Evolutionary conservation across 2,888 invertebrate genomes (phyloP), one percentile per base, ranked within the genome.

Genomic region (Mesorhabditis spiculigera): DNA sequence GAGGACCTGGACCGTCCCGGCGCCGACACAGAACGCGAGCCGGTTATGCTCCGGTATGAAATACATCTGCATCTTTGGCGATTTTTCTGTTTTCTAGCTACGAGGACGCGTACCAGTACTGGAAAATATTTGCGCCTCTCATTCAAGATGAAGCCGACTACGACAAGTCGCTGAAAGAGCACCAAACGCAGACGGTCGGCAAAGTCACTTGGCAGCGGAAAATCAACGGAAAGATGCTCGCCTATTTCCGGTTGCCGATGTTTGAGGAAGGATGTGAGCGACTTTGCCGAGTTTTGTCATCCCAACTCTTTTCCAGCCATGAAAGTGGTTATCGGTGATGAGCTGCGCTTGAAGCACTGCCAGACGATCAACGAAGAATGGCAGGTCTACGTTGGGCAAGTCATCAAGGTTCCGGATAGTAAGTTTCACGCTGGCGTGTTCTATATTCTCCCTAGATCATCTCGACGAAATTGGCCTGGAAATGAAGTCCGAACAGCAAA

Each of bases 301-400:
- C 70, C 70, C 16, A 10, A 65, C 13, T 5, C n/a, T 13, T 44
- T 67, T 81, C 73, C 83, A 89, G 97, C 96, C 85, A 95, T 97
- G 94, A 94, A 95, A 86, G 88, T 98, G 68, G 97, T 98, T 96
- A 96, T 96, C 86, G 98, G 98, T 5, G 98, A 98, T 89, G 98
- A 98, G 86, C 87, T 98, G 69, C 90, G 94, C 81, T 89, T 98
- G 78, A 82, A 80, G 45, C 91, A 95, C 83, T 95, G 86, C 73
- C 79, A 79, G 58, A 81, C 82, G 3, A 73, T 81, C n/a, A 78
- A 80, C 62, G 82, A 82, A 5, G 73, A 71, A 8, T 80, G 81
- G 0, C 99, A 98, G 98, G 92, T 92, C n/a, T 95, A 95, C 45
- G 93, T 95, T 10, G 98, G 98, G 0, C 96, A 97, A 86, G 96